Evolutionary conservation across 2,797 vertebrate genomes (phyloP).

Genomic region (Trachops cirrhosus): DNA sequence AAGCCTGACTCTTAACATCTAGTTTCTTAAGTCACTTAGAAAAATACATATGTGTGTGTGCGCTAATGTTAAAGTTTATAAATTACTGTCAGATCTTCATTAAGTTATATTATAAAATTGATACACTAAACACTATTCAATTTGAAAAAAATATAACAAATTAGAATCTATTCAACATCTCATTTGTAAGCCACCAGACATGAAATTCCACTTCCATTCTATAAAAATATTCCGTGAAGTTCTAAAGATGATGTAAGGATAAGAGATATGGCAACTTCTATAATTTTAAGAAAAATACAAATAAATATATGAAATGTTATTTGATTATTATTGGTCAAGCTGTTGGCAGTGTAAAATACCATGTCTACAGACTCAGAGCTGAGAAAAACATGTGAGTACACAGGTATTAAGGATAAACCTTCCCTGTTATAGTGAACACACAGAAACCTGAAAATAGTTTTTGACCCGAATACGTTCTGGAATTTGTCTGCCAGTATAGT

Average conservation of each 20-base stretch:
- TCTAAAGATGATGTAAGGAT: not conserved
- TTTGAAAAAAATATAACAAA: constrained; percentile 3
- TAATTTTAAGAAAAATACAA: constrained; percentile 3
- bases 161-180: not conserved
- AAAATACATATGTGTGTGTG: not conserved
- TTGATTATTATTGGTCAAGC: not conserved
- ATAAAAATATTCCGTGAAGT: not conserved
- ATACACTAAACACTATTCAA: not conserved
- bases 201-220: not conserved
- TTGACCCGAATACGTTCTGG: not conserved
- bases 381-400: not conserved
- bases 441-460: not conserved
- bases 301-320: not conserved
- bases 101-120: not conserved
- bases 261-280: not conserved
- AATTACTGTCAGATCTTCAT: not conserved
- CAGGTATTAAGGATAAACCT: not conserved
- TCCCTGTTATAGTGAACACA: not conserved
- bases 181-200: not conserved
- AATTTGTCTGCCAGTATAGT: not conserved
- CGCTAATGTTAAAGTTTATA: not conserved
- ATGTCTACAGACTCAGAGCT: not conserved
- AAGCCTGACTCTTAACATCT: not conserved
- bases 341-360: not conserved
- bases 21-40: not conserved